Evolutionary conservation across 2,797 vertebrate species (phyloP), one percentile per base, ranked within the genome.

Genomic region (Selene dorsalis): DNA sequence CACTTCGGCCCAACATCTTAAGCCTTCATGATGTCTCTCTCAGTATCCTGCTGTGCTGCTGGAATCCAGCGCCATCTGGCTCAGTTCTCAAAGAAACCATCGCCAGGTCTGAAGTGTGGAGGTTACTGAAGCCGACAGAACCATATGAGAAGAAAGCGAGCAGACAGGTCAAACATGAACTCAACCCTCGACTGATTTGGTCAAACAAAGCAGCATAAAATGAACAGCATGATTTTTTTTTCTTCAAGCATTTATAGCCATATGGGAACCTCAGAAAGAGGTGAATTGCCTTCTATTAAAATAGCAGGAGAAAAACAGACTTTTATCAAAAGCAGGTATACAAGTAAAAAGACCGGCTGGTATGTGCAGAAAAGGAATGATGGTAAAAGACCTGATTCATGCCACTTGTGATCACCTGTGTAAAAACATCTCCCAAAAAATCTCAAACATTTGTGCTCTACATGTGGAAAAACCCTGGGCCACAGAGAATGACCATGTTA

Each of bases 51-150:
- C 76, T 82, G 70, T 47, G 74, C 30, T 53, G 39, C 61, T 76
- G 60, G 50, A 66, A 74, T 61, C 58, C 14, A 32, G 38, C 72
- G 41, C 22, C 77, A 77, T 88, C 72, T 77, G 79, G 84, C 70
- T 77, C 60, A 22, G 13, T 83, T 81, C 61, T 77, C 65, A 61
- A 22, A 79, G 58, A 30, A 77, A 67, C 69, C 63, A 72, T 62
- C 73, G 41, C 20, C 55, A 61, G 28, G 45, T 78, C 43, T 72
- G 63, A 65, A 55, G 59, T 38, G 55, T 58, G 24, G 20, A 30
- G 68, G 35, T 55, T 20, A 39, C 65, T 61, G 56, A 53, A 66
- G 38, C 38, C 20, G 22, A 8, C 32, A 75, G 20, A 78, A 53
- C 45, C 35, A 41, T 53, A 61, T 59, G 43, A 45, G 16, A 43